Evolutionary conservation across 2,888 invertebrate genomes (phyloP).

Genomic region (Drosophila sordidula): DNA sequence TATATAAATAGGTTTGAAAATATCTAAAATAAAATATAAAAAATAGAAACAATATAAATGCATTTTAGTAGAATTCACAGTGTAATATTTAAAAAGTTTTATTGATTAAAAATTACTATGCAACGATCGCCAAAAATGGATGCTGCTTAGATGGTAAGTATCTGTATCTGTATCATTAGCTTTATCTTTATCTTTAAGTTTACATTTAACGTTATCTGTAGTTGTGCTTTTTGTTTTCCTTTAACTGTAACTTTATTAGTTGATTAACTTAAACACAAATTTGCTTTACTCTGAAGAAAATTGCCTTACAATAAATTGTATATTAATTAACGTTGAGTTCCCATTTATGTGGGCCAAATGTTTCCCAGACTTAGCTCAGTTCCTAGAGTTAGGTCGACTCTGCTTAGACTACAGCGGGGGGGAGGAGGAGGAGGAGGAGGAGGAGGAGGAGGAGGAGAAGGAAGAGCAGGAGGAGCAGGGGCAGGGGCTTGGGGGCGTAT

Average conservation of each 20-base stretch:
- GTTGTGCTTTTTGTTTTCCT: neutral
- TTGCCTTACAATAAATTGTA: conserved; percentile 56
- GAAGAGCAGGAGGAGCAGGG: no score
- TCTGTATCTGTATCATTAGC: conserved; percentile 2
- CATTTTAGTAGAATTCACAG: conserved; percentile 1
- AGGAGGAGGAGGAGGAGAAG: no score
- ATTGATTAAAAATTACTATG: conserved; percentile 31
- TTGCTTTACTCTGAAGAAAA: conserved; percentile 37
- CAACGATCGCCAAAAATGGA: conserved; percentile 11
- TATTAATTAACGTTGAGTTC: conserved; percentile 39
- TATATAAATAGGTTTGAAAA: no score
- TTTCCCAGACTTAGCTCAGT: neutral
- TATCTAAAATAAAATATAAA: neutral
- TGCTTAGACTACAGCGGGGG: neutral
- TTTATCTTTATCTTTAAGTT: conserved; percentile 3
- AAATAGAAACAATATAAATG: neutral
- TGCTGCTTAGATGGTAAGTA: conserved; percentile 22
- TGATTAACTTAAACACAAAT: conserved; percentile 39
- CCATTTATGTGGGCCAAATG: neutral
- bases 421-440: no score
- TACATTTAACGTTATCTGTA: neutral
- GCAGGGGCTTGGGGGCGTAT: neutral
- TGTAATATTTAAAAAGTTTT: conserved; percentile 43
- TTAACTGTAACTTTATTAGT: conserved; percentile 13
- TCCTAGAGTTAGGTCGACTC: neutral